Evolutionary conservation across 2,113 vertebrate genomes (phyloP).

Genomic region (Eptesicus fuscus): DNA sequence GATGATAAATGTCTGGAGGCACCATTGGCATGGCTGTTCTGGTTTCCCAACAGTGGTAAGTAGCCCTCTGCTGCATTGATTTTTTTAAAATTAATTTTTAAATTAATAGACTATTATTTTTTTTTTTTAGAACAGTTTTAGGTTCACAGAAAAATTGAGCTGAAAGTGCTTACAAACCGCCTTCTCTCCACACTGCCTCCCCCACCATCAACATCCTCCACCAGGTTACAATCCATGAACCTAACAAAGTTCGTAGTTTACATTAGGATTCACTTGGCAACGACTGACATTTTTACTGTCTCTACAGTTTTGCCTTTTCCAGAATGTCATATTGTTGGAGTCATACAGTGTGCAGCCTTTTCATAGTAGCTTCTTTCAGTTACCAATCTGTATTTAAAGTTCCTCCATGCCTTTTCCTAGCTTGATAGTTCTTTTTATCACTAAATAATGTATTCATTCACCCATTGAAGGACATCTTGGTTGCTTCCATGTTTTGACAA

Average conservation of each 20-base stretch:
- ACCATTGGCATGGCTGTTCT: neutral
- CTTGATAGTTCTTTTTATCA: neutral
- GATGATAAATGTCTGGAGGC: neutral
- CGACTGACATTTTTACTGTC: neutral
- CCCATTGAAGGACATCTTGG: neutral
- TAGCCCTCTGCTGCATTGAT: neutral
- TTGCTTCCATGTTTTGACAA: neutral
- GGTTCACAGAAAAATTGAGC: neutral
- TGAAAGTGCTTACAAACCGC: neutral
- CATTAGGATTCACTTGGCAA: neutral
- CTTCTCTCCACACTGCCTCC: neutral
- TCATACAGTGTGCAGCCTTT: neutral
- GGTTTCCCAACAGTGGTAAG: neutral
- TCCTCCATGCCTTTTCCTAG: neutral
- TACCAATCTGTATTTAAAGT: neutral
- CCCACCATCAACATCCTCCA: neutral
- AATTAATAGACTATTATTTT: neutral
- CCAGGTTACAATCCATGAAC: neutral
- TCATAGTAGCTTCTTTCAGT: neutral
- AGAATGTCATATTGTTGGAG: neutral
- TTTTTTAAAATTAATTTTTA: neutral
- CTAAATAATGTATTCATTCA: neutral
- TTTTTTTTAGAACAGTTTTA: neutral
- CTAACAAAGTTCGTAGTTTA: neutral
- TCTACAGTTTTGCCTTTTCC: neutral